These are phyloP conservation scores for Gallinago solitaria DNA, from an alignment of 2,797 vertebrate genomes.

Conservation along the genomic window DNA sequence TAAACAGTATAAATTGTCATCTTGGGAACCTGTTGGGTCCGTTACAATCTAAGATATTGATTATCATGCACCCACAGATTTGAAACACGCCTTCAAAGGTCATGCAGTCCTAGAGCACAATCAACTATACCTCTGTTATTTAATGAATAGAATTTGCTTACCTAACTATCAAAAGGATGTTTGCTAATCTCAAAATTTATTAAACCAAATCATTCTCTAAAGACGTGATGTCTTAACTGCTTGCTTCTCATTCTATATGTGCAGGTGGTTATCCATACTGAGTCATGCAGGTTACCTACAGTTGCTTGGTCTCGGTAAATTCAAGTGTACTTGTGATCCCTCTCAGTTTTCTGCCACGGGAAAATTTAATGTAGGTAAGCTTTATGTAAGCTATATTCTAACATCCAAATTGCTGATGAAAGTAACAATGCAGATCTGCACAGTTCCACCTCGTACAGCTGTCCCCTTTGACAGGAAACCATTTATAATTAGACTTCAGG, in stretches of 20 bases:
- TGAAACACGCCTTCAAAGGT: background rate
- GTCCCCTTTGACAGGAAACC: background rate
- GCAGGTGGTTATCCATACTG: background rate
- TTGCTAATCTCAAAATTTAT: background rate
- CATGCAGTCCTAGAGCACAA: background rate
- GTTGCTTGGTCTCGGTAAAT: background rate
- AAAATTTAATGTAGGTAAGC: background rate
- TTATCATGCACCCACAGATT: background rate
- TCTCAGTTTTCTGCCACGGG: background rate
- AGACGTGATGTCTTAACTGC: background rate
- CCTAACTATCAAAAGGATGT: background rate
- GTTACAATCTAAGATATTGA: background rate
- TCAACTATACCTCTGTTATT: background rate
- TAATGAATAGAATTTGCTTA: background rate
- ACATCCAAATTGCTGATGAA: background rate
- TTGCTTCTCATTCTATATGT: background rate
- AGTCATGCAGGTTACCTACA: background rate
- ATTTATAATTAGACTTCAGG: background rate
- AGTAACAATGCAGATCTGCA: background rate
- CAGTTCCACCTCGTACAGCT: background rate
- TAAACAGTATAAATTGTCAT: background rate
- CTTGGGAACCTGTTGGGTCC: background rate
- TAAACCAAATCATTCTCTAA: background rate
- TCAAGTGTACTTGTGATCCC: background rate
- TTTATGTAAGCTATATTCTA: background rate